Percentiles rank a stretch among this genome's conserved stretches.
Conservation (phyloP, 37 sponge, comb jelly and placozoan species). For the Eunapius fragilis region DNA sequence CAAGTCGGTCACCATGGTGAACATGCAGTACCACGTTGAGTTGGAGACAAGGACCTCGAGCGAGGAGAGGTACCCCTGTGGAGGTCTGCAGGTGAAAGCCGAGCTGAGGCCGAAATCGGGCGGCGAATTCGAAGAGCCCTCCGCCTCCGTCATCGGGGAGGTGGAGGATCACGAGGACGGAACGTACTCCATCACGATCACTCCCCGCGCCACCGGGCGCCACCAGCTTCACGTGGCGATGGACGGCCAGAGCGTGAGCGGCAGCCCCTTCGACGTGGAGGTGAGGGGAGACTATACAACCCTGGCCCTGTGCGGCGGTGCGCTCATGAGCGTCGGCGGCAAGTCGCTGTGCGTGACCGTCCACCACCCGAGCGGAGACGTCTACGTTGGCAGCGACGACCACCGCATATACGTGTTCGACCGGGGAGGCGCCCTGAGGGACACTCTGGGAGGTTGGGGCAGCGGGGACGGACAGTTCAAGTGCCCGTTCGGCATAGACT, state of each 20-base stretch:
- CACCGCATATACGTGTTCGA: not conserved
- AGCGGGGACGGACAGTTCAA: not conserved
- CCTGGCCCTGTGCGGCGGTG: not conserved
- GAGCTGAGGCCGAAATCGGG: not conserved
- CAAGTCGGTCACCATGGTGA: not conserved
- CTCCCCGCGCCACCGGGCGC: not conserved
- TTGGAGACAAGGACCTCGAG: not conserved
- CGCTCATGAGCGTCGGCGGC: not conserved
- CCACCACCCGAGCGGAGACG: not conserved
- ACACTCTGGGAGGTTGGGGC: not conserved
- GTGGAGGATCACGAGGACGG: not conserved
- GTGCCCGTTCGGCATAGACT: not conserved
- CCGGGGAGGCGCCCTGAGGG: not conserved
- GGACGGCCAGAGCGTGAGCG: not conserved
- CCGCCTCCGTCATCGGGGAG: not conserved
- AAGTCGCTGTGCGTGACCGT: not conserved
- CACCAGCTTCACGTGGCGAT: not conserved
- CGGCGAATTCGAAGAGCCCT: too few species aligned
- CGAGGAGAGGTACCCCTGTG: not conserved
- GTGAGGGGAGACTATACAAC: not conserved
- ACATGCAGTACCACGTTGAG: not conserved
- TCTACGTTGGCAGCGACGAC: slow-evolving; percentile 2
- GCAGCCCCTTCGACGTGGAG: not conserved
- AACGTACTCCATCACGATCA: not conserved
- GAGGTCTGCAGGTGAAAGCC: not conserved